Evolutionary conservation across 2,888 invertebrate genomes (phyloP).

Genomic region (Pasiphila rectangulata): DNA sequence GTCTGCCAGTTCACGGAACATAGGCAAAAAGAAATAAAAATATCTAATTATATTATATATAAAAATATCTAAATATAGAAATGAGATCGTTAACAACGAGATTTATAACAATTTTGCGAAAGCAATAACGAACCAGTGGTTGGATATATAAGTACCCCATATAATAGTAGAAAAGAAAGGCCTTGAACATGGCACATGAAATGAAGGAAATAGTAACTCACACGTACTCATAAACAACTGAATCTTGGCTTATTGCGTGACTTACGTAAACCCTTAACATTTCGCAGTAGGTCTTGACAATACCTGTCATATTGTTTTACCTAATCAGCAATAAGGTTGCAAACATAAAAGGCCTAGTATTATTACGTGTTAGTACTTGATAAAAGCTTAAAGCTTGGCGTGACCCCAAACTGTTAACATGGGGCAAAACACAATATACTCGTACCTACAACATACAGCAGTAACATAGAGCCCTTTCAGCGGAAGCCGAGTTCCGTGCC

Average conservation of each 20-base stretch:
- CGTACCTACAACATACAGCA: conserved; percentile 36
- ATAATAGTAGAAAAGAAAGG: conserved; percentile 10
- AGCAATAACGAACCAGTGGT: conserved; percentile 1
- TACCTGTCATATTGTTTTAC: no score
- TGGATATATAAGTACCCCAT: conserved; percentile 4
- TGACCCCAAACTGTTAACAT: conserved; percentile 40
- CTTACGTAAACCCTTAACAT: background rate
- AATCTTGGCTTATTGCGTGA: background rate
- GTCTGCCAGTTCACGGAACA: background rate
- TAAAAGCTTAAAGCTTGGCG: conserved; percentile 22
- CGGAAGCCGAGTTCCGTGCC: conserved; percentile 7
- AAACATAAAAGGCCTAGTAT: conserved; percentile 3
- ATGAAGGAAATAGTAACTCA: background rate
- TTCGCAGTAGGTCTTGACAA: no score
- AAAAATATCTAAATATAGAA: background rate
- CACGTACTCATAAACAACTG: background rate
- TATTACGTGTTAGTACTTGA: conserved; percentile 8
- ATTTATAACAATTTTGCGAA: conserved; percentile 8
- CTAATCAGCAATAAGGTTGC: background rate
- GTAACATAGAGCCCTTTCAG: conserved; percentile 37
- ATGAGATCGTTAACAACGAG: conserved; percentile 1
- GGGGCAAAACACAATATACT: conserved; percentile 19
- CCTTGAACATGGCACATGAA: conserved; percentile 14
- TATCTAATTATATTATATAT: no score
- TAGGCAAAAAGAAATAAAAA: background rate